Percentiles rank a stretch among this genome's conserved stretches.
phyloP scores from a whole-genome alignment of 2,888 invertebrate genomes.

The Linyphia triangularis region DNA sequence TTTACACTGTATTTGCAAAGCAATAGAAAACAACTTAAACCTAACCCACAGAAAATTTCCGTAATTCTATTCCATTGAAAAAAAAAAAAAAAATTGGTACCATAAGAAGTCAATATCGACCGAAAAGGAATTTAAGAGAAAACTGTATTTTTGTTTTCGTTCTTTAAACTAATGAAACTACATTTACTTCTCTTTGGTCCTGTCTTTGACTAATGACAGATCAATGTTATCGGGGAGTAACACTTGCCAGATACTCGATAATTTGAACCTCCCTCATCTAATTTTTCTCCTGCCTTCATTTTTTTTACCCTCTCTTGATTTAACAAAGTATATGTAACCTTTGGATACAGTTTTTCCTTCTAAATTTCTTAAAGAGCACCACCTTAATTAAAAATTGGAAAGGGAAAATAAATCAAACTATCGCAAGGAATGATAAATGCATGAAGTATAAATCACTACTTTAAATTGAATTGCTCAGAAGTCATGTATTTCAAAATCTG shows the following conservation, averaged over 20 bases:
- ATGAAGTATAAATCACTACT: background rate
- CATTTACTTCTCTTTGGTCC: constrained; percentile 20
- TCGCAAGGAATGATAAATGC: background rate
- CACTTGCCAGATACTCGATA: constrained; percentile 59
- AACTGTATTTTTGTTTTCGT: background rate
- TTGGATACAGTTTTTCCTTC: constrained; percentile 23
- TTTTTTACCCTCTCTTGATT: background rate
- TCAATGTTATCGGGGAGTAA: constrained; percentile 58
- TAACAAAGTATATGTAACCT: constrained; percentile 2
- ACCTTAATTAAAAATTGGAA: constrained; percentile 51
- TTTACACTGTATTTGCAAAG: too few species aligned
- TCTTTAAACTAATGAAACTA: constrained; percentile 38
- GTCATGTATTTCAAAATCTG: too few species aligned
- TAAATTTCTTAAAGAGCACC: background rate
- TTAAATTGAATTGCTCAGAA: background rate
- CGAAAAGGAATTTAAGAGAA: background rate
- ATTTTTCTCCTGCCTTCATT: background rate
- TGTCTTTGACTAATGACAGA: constrained; percentile 52
- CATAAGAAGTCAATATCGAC: background rate
- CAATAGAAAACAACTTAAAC: too few species aligned
- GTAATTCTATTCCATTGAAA: too few species aligned
- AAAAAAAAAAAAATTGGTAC: too few species aligned
- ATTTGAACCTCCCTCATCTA: constrained; percentile 40
- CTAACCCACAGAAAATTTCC: too few species aligned
- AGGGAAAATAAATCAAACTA: constrained; percentile 32